Evolutionary conservation across 2,113 vertebrate species (phyloP).

Genomic region (Oostethus manadensis): DNA sequence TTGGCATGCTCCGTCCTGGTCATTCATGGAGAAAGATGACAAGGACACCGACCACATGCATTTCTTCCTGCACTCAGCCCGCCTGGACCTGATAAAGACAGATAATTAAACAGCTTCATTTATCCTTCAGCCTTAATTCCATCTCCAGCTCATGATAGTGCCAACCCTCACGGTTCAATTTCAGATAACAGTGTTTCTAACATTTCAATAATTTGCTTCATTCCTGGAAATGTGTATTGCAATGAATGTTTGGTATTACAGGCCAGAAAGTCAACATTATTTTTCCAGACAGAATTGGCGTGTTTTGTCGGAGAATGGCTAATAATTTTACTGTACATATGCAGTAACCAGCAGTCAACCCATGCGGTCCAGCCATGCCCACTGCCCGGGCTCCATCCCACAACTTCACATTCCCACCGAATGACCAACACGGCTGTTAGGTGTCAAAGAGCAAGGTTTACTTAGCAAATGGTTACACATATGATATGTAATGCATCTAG

Average conservation of each 20-base stretch:
- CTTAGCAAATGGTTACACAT: too few relatives aligned
- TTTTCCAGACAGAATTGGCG: not conserved
- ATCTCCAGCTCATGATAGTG: slow-evolving; percentile 48
- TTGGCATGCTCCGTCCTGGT: slow-evolving; percentile 30
- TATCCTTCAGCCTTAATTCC: slow-evolving; percentile 59
- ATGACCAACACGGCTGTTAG: too few relatives aligned
- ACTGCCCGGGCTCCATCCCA: too few relatives aligned
- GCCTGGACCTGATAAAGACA: slow-evolving; percentile 64
- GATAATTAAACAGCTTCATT: slow-evolving; percentile 60
- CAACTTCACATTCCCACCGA: too few relatives aligned
- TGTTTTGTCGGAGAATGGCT: not conserved
- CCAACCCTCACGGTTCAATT: slow-evolving; percentile 53
- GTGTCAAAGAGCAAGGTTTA: too few relatives aligned
- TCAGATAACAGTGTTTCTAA: slow-evolving; percentile 66
- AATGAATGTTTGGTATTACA: slow-evolving; percentile 24
- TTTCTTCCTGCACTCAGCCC: slow-evolving; percentile 38
- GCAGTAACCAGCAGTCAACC: too few relatives aligned
- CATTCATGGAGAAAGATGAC: slow-evolving; percentile 51
- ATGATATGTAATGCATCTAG: too few relatives aligned
- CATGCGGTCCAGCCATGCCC: too few relatives aligned
- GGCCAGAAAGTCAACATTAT: slow-evolving; percentile 3
- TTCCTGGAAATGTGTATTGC: slow-evolving; percentile 22
- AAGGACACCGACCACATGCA: slow-evolving; percentile 56
- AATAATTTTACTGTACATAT: too few relatives aligned
- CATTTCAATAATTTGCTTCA: slow-evolving; percentile 42